phyloP scores from a whole-genome alignment of 2,113 vertebrate genomes.

The Ranitomeya imitator region DNA sequence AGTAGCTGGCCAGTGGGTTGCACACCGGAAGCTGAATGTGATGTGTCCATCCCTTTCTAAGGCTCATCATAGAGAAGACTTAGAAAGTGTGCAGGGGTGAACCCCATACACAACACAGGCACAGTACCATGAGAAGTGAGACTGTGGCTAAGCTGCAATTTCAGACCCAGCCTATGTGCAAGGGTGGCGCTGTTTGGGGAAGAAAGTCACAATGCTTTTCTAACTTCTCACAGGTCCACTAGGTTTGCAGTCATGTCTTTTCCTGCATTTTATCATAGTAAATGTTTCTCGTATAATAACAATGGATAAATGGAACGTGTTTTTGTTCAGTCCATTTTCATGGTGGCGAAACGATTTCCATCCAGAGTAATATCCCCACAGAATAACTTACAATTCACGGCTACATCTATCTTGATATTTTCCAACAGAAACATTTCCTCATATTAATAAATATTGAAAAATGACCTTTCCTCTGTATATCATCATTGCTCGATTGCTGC shows the following conservation, averaged over 20 bases:
- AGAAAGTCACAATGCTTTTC: no score
- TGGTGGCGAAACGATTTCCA: background rate
- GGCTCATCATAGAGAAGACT: no score
- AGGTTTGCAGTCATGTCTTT: background rate
- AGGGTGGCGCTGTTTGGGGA: no score
- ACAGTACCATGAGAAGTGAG: no score
- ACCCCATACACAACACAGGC: no score
- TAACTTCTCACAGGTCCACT: no score
- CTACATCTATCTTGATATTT: constrained; percentile 39
- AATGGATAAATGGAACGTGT: background rate
- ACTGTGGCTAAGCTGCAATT: no score
- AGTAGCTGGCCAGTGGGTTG: no score
- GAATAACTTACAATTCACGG: constrained; percentile 18
- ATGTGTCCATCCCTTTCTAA: no score
- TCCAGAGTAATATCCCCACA: background rate
- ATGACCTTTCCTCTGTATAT: constrained; percentile 36
- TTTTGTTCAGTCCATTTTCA: background rate
- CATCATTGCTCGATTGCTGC: background rate
- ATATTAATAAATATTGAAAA: constrained; percentile 47
- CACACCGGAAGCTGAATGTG: no score
- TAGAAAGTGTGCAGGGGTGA: no score
- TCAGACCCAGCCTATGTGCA: no score
- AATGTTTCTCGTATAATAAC: background rate
- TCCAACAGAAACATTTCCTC: constrained; percentile 26
- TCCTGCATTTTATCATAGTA: background rate